phyloP scores from a whole-genome alignment of 92 coral and sea anemone genomes.

The Meandrina meandrites region DNA sequence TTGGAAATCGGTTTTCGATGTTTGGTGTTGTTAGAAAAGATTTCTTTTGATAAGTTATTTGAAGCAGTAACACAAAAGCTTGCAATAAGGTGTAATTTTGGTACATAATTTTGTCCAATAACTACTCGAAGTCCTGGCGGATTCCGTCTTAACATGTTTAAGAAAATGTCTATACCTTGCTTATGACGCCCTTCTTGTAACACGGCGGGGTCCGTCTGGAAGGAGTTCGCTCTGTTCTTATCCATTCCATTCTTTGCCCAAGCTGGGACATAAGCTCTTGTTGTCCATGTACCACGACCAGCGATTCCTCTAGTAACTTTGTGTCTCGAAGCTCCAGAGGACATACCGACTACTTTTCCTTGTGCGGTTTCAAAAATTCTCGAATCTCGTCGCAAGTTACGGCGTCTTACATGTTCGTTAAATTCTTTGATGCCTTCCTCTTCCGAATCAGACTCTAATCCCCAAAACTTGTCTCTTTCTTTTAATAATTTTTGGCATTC shows the following conservation, averaged over 20 bases:
- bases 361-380: neutral
- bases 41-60: too few species aligned
- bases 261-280: conserved; percentile 49
- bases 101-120: too few species aligned
- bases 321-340: neutral
- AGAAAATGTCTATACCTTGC: neutral
- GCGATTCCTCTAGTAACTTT: conserved; percentile 21
- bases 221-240: neutral
- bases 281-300: conserved; percentile 71
- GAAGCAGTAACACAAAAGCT: too few species aligned
- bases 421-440: conserved; percentile 36
- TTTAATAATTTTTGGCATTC: conserved; percentile 31
- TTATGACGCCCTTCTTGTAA: conserved; percentile 1
- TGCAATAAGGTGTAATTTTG: too few species aligned
- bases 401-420: neutral
- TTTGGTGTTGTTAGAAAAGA: too few species aligned
- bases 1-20: too few species aligned
- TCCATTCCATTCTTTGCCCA: conserved; percentile 29
- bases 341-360: neutral
- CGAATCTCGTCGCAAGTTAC: neutral
- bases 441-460: conserved; percentile 65
- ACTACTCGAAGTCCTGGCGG: too few species aligned
- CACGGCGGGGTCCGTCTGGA: neutral
- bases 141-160: too few species aligned
- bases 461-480: conserved; percentile 71